Conservation (phyloP, 35 echinoderm and acorn worm species). For the Strongylocentrotus purpuratus region DNA sequence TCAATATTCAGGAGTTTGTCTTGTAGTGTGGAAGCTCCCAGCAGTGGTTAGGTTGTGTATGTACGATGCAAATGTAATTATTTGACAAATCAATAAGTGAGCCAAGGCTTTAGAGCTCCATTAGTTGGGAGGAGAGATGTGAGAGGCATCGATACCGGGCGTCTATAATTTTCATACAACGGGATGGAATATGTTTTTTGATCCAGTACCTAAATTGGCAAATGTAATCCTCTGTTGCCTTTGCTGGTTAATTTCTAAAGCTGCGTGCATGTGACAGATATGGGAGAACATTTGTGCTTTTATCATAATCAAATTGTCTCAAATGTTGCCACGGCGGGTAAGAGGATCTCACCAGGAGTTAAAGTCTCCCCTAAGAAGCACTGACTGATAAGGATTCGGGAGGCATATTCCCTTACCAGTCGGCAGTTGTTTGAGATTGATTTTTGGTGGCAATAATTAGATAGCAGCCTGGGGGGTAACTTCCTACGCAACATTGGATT, state of each 20-base stretch:
- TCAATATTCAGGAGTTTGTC: not conserved
- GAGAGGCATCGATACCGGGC: not conserved
- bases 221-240: not conserved
- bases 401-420: not conserved
- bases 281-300: not conserved
- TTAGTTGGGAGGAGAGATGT: not conserved
- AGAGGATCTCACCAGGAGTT: not conserved
- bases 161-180: not conserved
- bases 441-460: slow-evolving; percentile 11
- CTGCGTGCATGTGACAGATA: not conserved
- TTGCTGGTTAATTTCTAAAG: not conserved
- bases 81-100: slow-evolving; percentile 22
- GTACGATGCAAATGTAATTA: slow-evolving; percentile 36
- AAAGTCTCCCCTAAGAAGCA: not conserved
- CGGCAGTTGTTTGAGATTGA: slow-evolving; percentile 10
- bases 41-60: not conserved
- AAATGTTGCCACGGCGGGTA: not conserved
- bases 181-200: not conserved
- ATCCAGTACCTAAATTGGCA: not conserved
- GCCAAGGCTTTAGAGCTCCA: slow-evolving; percentile 23
- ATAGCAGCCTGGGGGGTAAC: not conserved
- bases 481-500: slow-evolving; percentile 1
- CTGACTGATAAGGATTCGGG: not conserved
- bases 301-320: not conserved
- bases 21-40: not conserved